Percentiles rank a stretch among this genome's conserved stretches.
Evolutionary conservation across 2,797 vertebrate genomes (phyloP).

Genomic region (Gila robusta): DNA sequence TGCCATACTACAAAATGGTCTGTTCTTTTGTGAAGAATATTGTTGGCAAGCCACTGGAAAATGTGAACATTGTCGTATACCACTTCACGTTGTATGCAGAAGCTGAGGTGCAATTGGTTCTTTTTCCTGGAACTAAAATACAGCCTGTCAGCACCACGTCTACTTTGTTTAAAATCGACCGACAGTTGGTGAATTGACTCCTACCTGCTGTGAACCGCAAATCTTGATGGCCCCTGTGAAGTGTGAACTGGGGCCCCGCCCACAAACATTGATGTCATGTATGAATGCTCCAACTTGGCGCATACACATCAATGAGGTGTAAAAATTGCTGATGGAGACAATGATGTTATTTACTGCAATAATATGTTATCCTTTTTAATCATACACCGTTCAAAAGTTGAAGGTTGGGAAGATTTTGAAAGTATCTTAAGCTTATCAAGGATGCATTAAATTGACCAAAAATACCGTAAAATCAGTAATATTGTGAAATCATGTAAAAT

Average conservation of each 20-base stretch:
- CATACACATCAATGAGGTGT: neutral
- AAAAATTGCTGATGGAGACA: neutral
- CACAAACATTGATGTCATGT: neutral
- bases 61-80: neutral
- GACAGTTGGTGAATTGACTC: neutral
- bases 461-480: neutral
- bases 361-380: neutral
- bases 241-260: neutral
- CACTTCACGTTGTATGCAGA: neutral
- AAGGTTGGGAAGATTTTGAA: neutral
- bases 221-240: neutral
- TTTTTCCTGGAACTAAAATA: conserved; percentile 3
- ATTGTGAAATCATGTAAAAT: neutral
- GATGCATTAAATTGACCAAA: neutral
- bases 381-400: neutral
- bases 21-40: conserved; percentile 39
- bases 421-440: neutral
- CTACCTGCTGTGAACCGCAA: neutral
- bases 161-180: neutral
- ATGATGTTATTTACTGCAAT: neutral
- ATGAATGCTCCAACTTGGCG: neutral
- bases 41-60: neutral
- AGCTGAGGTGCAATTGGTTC: neutral
- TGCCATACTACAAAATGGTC: conserved; percentile 14
- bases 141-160: neutral